Evolutionary conservation across 1,140 invertebrate genomes (phyloP), one percentile per base, ranked within the genome.

Genomic region (Meloidogyne exigua): DNA sequence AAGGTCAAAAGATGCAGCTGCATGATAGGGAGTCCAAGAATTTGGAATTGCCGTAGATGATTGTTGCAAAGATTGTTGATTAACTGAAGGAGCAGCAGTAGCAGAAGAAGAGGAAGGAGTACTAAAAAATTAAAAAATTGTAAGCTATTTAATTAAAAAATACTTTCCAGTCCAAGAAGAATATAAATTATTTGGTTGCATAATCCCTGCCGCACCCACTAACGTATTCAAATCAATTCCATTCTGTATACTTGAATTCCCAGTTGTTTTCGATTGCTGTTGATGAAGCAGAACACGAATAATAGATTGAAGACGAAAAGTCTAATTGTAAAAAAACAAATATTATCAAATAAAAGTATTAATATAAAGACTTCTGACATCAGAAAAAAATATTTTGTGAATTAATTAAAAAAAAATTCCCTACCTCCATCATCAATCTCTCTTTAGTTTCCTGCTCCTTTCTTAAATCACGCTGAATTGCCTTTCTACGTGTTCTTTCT

Each of bases 41-140:
- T 64, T 39, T 2, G n/a, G 70, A 21, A 28, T 26, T 7, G 12
- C 70, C 9, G 39, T 5, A 32, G 66, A 67, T 62, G 18, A 23
- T 21, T 26, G 71, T 26, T 12, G 71, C 23, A 32, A 11, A 25
- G 44, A 15, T 12, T 21, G n/a, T 21, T 13, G 23, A 64, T 64
- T 21, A 21, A 21, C 11, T 11, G 71, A 21, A 5, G 71, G 28
- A 62, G 71, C 39, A 15, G 71, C 26, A 62, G 28, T 21, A 11
- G 71, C 49, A 26, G 26, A 32, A 21, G 71, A 73, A 15, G 71
- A 72, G 9, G 71, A 73, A 0, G 71, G 71, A 73, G 71, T 73
- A 39, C 71, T 73, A 2, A 15, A 65, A 64, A 11, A 42, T n/a
- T 23, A 12, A 3, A 13, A 23, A 23, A 49, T 0, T 25, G 12